Conservation (phyloP, 2,113 vertebrate genomes). For the Pampusana beccarii region DNA sequence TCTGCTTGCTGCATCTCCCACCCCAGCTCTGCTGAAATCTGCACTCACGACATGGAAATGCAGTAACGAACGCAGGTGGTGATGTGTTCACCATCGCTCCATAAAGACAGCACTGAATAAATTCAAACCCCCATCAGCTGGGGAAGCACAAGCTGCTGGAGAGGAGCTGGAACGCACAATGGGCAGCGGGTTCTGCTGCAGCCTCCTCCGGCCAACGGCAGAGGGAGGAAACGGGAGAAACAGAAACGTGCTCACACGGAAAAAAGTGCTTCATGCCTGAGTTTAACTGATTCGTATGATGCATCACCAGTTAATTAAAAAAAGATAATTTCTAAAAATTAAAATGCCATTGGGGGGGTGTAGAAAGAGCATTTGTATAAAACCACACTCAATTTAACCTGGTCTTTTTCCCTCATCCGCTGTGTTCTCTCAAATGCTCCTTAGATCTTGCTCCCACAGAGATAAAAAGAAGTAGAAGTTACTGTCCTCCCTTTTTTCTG, state of each 20-base stretch:
- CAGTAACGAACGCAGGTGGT: fast-evolving
- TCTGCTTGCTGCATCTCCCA: not conserved
- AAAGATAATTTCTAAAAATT: not conserved
- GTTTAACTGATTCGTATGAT: not conserved
- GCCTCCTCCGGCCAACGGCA: not conserved
- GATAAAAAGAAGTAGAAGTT: not conserved
- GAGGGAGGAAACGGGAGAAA: not conserved
- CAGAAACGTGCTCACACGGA: not conserved
- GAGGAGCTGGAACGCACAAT: not conserved
- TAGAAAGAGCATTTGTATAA: not conserved
- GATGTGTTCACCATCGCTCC: not conserved
- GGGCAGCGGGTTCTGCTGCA: not conserved
- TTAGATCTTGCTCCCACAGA: not conserved
- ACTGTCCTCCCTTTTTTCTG: not conserved
- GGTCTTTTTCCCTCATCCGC: not conserved
- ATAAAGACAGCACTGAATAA: not conserved
- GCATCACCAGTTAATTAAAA: not conserved
- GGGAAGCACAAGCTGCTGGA: not conserved
- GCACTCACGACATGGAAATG: fast-evolving
- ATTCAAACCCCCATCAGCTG: not conserved
- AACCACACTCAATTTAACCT: not conserved
- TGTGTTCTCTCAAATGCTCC: not conserved
- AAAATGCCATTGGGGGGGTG: not conserved
- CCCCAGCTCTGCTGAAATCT: not conserved
- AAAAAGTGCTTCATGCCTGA: not conserved